Evolutionary conservation across 2,113 vertebrate species (phyloP).

Genomic region (Prunella fulvescens): DNA sequence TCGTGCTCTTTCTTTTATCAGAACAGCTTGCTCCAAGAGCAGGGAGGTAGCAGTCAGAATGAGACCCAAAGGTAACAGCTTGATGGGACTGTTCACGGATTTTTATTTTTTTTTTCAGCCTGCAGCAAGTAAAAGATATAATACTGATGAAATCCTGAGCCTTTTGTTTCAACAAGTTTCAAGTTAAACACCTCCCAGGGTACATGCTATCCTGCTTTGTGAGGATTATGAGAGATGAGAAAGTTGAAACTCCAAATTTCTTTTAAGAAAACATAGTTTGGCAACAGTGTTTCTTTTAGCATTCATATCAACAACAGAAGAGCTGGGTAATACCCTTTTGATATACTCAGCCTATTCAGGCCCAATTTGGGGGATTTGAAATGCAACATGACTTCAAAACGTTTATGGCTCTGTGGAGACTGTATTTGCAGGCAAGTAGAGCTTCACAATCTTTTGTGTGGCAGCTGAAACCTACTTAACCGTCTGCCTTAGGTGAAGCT

Average conservation of each 20-base stretch:
- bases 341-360: neutral
- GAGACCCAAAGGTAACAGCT: neutral
- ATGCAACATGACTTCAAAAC: neutral
- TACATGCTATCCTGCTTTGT: neutral
- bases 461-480: constrained; percentile 52
- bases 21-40: neutral
- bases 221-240: neutral
- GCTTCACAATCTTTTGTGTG: constrained; percentile 28
- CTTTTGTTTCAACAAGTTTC: constrained; percentile 26
- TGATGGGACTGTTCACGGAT: neutral
- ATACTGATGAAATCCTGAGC: neutral
- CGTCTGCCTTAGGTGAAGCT: constrained; percentile 42
- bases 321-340: neutral
- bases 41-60: neutral
- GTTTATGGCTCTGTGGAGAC: constrained; percentile 1
- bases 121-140: neutral
- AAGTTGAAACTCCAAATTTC: neutral
- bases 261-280: neutral
- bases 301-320: neutral
- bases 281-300: neutral
- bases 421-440: constrained; percentile 11
- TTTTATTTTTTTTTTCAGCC: neutral
- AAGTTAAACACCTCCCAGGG: neutral
- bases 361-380: neutral
- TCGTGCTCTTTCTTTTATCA: neutral